Conservation (phyloP, 2,797 vertebrate genomes). For the Lateolabrax maculatus region DNA sequence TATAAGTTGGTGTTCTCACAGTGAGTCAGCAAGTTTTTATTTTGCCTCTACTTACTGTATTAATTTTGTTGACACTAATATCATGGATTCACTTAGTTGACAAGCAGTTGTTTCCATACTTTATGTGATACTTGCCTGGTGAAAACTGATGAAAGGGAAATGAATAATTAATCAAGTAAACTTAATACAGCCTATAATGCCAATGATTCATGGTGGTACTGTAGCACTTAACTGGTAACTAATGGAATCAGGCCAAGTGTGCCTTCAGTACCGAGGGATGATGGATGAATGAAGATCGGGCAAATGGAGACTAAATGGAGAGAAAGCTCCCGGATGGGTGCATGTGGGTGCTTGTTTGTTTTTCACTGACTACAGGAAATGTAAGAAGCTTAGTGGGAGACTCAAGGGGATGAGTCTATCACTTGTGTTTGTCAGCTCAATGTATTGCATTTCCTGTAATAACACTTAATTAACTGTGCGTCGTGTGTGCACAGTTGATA, state of each 20-base stretch:
- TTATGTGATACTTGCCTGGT: slow-evolving; percentile 35
- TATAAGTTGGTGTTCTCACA: neutral
- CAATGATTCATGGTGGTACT: slow-evolving; percentile 43
- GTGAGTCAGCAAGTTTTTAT: neutral
- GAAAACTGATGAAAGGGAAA: slow-evolving; percentile 43
- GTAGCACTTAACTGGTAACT: slow-evolving; percentile 61
- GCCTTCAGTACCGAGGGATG: slow-evolving; percentile 48
- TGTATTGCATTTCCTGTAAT: slow-evolving; percentile 60
- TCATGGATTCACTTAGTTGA: slow-evolving; percentile 1
- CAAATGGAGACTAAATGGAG: slow-evolving; percentile 33
- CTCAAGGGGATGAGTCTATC: slow-evolving; percentile 52
- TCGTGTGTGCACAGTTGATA: slow-evolving; percentile 43
- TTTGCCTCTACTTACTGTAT: neutral
- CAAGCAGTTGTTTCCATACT: slow-evolving; percentile 39
- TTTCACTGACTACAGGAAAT: slow-evolving; percentile 54
- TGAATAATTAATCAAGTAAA: slow-evolving; percentile 60
- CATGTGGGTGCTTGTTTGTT: slow-evolving; percentile 38
- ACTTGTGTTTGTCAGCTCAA: slow-evolving; percentile 42
- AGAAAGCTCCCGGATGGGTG: slow-evolving; percentile 29
- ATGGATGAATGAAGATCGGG: slow-evolving; percentile 45
- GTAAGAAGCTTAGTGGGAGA: slow-evolving; percentile 58
- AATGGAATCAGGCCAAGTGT: slow-evolving; percentile 69
- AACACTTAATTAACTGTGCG: slow-evolving; percentile 58
- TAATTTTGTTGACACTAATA: neutral
- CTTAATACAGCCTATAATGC: slow-evolving; percentile 47